These are phyloP conservation scores for Solenodon paradoxus DNA, from an alignment of 2,113 vertebrate genomes.

Conservation along the genomic window DNA sequence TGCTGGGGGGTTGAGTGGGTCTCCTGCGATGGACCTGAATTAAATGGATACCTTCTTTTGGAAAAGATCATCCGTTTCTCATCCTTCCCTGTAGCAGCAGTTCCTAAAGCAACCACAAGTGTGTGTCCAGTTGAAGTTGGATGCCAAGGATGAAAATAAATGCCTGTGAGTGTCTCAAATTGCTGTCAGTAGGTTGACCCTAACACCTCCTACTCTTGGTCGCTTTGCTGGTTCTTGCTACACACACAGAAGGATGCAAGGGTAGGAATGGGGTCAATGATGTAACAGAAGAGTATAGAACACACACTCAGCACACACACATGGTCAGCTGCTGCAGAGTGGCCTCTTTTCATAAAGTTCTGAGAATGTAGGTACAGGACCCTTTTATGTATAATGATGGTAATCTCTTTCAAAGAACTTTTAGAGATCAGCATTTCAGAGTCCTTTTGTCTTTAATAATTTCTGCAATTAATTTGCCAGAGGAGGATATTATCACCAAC, in stretches of 20 bases:
- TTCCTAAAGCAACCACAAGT: background rate
- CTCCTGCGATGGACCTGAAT: background rate
- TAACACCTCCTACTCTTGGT: background rate
- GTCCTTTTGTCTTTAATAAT: background rate
- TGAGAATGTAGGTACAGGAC: background rate
- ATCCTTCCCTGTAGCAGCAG: background rate
- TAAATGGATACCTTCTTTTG: background rate
- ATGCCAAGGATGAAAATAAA: background rate
- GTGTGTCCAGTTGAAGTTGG: background rate
- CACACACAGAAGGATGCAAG: background rate
- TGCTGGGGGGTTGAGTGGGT: background rate
- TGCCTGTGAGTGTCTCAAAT: background rate
- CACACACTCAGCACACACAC: background rate
- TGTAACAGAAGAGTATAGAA: background rate
- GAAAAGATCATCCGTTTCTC: background rate
- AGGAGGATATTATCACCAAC: background rate
- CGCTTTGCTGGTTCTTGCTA: background rate
- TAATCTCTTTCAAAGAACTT: background rate
- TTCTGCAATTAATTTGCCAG: background rate
- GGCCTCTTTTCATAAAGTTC: background rate
- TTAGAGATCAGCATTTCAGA: background rate
- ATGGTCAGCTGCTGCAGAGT: background rate
- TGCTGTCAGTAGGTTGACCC: background rate
- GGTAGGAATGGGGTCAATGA: background rate
- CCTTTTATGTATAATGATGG: background rate